Conservation (phyloP, 2,888 invertebrate species). For the Uropetala carovei region DNA sequence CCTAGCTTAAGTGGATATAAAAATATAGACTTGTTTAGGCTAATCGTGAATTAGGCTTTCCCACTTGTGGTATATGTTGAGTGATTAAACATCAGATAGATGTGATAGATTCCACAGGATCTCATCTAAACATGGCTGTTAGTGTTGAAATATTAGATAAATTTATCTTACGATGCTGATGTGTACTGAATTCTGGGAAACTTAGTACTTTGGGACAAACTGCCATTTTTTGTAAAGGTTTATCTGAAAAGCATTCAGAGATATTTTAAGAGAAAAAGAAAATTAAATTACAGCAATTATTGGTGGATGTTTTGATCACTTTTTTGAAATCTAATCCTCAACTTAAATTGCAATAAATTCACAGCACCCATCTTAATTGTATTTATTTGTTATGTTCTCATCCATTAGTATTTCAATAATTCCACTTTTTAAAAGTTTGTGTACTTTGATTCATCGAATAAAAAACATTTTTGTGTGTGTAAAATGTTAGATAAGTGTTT, state of each 20-base stretch:
- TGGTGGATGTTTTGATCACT: slow-evolving; percentile 50
- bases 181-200: slow-evolving; percentile 51
- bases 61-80: slow-evolving; percentile 33
- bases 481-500: slow-evolving; percentile 11
- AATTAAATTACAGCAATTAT: slow-evolving; percentile 19
- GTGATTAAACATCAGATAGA: background rate
- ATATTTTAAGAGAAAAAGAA: slow-evolving; percentile 14
- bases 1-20: slow-evolving; percentile 15
- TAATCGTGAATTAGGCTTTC: slow-evolving; percentile 39
- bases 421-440: slow-evolving; percentile 31
- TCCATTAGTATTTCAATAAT: slow-evolving; percentile 12
- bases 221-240: slow-evolving; percentile 49
- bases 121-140: slow-evolving; percentile 25
- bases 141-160: slow-evolving; percentile 31
- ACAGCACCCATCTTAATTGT: background rate
- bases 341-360: background rate
- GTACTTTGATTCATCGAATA: slow-evolving; percentile 35
- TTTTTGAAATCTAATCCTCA: slow-evolving; percentile 14
- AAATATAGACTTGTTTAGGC: slow-evolving; percentile 32
- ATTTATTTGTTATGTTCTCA: slow-evolving; percentile 18
- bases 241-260: slow-evolving; percentile 27
- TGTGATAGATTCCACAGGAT: slow-evolving; percentile 20
- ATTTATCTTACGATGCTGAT: slow-evolving; percentile 24
- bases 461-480: slow-evolving; percentile 41
- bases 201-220: slow-evolving; percentile 40